phyloP scores from a whole-genome alignment of 2,888 invertebrate genomes.

The Papilio protenor region DNA sequence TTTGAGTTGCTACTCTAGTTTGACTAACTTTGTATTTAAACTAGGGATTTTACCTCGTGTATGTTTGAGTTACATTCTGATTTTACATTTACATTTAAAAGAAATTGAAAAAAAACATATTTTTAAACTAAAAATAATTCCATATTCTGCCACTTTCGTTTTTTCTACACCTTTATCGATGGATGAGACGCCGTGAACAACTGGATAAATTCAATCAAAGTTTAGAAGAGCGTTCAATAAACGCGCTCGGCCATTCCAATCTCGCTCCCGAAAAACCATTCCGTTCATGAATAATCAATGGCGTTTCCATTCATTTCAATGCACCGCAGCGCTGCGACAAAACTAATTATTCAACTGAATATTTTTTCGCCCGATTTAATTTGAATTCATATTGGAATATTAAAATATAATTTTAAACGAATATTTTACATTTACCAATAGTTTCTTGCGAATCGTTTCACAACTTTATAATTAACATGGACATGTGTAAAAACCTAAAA shows the following conservation, averaged over 20 bases:
- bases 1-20: background rate
- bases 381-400: conserved; percentile 14
- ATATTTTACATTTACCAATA: background rate
- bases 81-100: background rate
- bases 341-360: conserved; percentile 33
- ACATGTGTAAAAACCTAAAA: background rate
- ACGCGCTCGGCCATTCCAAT: conserved; percentile 25
- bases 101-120: background rate
- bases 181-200: background rate
- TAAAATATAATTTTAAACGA: conserved; percentile 1
- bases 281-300: conserved; percentile 37
- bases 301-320: conserved; percentile 26
- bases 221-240: conserved; percentile 35
- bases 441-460: background rate
- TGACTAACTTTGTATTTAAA: conserved; percentile 6
- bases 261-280: conserved; percentile 33
- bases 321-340: conserved; percentile 32
- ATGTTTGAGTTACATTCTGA: background rate
- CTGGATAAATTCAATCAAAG: conserved; percentile 36
- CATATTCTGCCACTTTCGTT: background rate
- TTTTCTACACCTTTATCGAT: background rate
- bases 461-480: background rate
- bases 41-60: background rate
- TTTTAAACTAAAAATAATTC: background rate
- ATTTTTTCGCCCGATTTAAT: conserved; percentile 19